A percentile compares a stretch with the other conserved stretches of the same genome.
These are phyloP conservation scores for Brachionus rotundiformis DNA, from an alignment of 1,140 invertebrate species.

Conservation along the genomic window DNA sequence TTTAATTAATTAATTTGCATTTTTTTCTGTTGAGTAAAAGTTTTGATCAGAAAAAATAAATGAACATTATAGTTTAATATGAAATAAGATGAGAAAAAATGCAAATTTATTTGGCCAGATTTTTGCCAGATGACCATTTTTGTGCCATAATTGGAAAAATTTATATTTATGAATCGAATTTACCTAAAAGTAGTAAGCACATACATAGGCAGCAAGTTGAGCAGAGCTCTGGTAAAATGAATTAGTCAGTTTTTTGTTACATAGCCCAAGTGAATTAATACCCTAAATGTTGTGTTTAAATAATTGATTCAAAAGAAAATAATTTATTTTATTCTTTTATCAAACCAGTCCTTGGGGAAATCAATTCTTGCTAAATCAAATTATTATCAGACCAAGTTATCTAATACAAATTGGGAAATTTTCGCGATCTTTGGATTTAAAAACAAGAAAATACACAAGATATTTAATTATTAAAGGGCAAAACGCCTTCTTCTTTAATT, in stretches of 20 bases:
- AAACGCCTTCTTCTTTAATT: not conserved
- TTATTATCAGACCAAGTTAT: slow-evolving; percentile 8
- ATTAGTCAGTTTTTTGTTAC: not conserved
- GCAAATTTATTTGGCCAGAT: no score
- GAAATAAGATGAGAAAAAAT: not conserved
- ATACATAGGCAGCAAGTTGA: not conserved
- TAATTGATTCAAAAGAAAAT: not conserved
- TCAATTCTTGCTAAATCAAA: slow-evolving; percentile 9
- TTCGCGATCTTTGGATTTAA: not conserved
- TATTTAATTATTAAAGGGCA: not conserved
- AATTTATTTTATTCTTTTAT: slow-evolving; percentile 8
- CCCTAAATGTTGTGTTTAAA: not conserved
- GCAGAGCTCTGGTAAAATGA: not conserved
- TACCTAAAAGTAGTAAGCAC: no score
- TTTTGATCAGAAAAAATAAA: not conserved
- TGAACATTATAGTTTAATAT: not conserved
- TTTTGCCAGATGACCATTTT: no score
- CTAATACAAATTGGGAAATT: not conserved
- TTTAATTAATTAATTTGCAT: slow-evolving; percentile 48
- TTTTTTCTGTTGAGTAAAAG: not conserved
- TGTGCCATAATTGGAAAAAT: not conserved
- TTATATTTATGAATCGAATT: not conserved
- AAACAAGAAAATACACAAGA: not conserved
- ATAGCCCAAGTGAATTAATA: not conserved
- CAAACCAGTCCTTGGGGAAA: not conserved